phyloP scores from a whole-genome alignment of 2,797 vertebrate species.

The Buphagus erythrorhynchus region DNA sequence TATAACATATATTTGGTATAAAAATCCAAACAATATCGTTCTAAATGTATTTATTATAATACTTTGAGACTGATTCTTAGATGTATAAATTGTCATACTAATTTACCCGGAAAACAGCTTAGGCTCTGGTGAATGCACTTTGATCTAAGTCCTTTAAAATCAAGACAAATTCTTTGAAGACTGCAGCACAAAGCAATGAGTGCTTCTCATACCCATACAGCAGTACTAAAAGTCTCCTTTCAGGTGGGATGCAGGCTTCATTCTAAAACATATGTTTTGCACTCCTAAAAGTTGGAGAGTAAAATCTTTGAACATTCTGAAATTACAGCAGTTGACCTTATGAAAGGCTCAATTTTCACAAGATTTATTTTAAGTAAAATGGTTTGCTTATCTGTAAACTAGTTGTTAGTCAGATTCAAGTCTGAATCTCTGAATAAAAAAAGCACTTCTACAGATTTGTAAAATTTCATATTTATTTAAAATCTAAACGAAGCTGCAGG shows the following conservation, averaged over 20 bases:
- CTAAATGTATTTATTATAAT: not conserved
- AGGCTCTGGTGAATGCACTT: not conserved
- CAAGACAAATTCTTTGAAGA: not conserved
- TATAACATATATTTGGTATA: not conserved
- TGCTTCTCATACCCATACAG: fast-evolving
- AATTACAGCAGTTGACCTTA: not conserved
- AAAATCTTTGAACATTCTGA: not conserved
- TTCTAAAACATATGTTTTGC: not conserved
- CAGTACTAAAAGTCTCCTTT: not conserved
- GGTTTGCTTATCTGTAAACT: not conserved
- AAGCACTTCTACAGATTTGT: not conserved
- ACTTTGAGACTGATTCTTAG: not conserved
- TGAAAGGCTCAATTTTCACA: not conserved
- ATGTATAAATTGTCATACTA: not conserved
- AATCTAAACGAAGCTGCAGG: not conserved
- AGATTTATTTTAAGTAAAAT: not conserved
- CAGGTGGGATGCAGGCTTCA: not conserved
- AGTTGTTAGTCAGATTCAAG: not conserved
- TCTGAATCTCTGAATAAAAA: not conserved
- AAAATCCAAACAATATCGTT: not conserved
- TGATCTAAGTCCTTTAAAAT: not conserved
- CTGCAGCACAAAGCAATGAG: not conserved
- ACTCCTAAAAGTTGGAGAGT: not conserved
- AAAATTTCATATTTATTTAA: not conserved
- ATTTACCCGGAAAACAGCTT: not conserved